Percentiles rank a stretch among this genome's conserved stretches.
Evolutionary conservation across 2,113 vertebrate species (phyloP).

Genomic region (Cavia porcellus): DNA sequence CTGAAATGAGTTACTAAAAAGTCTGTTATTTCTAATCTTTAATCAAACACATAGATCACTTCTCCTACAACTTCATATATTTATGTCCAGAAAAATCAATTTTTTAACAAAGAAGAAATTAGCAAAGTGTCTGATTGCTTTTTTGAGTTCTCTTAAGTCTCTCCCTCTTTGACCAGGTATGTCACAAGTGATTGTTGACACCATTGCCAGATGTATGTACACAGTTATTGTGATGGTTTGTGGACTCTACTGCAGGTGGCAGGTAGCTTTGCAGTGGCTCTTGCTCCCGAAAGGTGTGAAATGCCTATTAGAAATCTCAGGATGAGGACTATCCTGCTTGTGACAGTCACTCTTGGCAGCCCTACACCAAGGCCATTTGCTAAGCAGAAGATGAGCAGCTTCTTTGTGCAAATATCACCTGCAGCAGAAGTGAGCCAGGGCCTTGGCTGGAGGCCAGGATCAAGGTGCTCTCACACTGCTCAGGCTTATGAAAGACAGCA

Average conservation of each 20-base stretch:
- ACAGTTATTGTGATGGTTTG: background rate
- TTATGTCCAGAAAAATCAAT: background rate
- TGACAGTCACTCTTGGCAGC: background rate
- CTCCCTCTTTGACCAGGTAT: background rate
- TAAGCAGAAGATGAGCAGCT: background rate
- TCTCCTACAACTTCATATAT: background rate
- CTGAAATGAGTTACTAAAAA: background rate
- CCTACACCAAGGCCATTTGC: background rate
- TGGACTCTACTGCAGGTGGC: background rate
- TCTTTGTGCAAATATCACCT: background rate
- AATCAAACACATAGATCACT: background rate
- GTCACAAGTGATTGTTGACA: background rate
- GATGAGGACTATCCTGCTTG: background rate
- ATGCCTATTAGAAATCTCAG: background rate
- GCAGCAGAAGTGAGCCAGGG: background rate
- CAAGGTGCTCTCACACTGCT: background rate
- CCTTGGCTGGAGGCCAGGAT: background rate
- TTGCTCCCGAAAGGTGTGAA: background rate
- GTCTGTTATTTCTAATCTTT: background rate
- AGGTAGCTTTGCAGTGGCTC: background rate
- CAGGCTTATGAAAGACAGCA: background rate
- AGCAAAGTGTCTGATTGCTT: background rate
- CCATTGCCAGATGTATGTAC: background rate
- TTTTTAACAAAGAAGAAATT: background rate
- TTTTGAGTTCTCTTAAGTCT: background rate